Evolutionary conservation across 2,113 vertebrate genomes (phyloP).

Genomic region (Picathartes gymnocephalus): DNA sequence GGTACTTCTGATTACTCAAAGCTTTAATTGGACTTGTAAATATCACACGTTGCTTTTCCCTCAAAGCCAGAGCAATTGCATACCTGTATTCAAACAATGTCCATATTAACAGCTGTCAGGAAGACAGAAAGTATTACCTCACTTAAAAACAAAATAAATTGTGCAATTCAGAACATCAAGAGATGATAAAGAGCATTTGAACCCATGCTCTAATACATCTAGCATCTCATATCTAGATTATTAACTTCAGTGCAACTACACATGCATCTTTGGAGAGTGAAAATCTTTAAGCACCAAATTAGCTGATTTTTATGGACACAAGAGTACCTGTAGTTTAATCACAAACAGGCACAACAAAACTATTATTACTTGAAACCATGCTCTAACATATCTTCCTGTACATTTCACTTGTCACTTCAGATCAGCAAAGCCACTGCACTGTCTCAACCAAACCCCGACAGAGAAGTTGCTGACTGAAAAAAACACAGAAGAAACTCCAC

Average conservation of each 20-base stretch:
- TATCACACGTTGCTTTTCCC: constrained; percentile 96
- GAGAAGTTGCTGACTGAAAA: neutral
- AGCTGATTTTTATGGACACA: neutral
- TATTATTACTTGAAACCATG: neutral
- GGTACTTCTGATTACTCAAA: constrained; percentile 97
- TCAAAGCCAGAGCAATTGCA: constrained; percentile 91
- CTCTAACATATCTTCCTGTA: neutral
- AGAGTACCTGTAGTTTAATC: neutral
- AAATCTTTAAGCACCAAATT: neutral
- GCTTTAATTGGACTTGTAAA: constrained; percentile 99
- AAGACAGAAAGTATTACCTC: neutral
- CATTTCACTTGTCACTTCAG: neutral
- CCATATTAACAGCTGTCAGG: neutral
- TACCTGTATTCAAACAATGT: constrained; percentile 74
- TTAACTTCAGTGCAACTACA: neutral
- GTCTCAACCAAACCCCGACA: neutral
- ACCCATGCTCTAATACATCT: neutral
- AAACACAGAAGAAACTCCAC: neutral
- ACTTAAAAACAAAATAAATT: neutral
- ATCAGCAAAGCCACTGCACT: neutral
- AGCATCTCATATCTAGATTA: neutral
- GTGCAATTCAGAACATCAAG: neutral
- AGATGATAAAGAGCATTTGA: neutral
- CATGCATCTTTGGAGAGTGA: neutral
- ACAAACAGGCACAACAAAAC: neutral